Conservation (phyloP, 2,113 vertebrate genomes). For the Channa argus region DNA sequence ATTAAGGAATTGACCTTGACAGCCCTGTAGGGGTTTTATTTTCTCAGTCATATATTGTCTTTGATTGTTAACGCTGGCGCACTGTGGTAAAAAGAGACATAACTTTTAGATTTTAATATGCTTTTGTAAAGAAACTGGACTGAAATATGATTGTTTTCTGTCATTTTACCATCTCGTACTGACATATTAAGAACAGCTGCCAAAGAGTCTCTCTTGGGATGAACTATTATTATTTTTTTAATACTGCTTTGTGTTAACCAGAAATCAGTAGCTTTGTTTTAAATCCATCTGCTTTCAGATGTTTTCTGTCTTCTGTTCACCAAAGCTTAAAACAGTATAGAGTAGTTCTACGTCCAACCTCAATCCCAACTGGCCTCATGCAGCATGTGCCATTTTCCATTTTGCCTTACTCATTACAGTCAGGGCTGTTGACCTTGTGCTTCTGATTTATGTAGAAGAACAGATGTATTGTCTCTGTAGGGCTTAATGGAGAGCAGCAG, state of each 20-base stretch:
- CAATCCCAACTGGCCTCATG: slow-evolving; percentile 49
- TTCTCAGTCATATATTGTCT: slow-evolving; percentile 45
- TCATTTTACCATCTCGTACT: neutral
- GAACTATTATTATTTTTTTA: neutral
- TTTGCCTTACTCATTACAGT: slow-evolving; percentile 69
- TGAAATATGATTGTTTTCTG: slow-evolving; percentile 2
- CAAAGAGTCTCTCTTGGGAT: neutral
- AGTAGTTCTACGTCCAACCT: slow-evolving; percentile 60
- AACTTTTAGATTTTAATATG: slow-evolving; percentile 25
- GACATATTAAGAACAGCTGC: slow-evolving; percentile 1
- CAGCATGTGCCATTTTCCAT: slow-evolving; percentile 67
- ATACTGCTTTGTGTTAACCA: neutral
- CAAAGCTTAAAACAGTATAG: slow-evolving; percentile 64
- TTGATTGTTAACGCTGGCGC: slow-evolving; percentile 43
- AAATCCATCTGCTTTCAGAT: slow-evolving; percentile 37
- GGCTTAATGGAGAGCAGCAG: slow-evolving; percentile 57
- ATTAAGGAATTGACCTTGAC: slow-evolving; percentile 73
- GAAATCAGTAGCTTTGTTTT: slow-evolving; percentile 15
- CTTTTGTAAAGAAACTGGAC: slow-evolving; percentile 20
- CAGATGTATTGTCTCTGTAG: slow-evolving; percentile 67
- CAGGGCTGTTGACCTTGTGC: slow-evolving; percentile 74
- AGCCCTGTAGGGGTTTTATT: slow-evolving; percentile 67
- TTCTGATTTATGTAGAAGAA: slow-evolving; percentile 66
- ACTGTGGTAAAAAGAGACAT: slow-evolving; percentile 19
- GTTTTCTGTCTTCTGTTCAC: slow-evolving; percentile 12